Evolutionary conservation across 2,888 invertebrate genomes (phyloP).

Genomic region (Chorisops tibialis): DNA sequence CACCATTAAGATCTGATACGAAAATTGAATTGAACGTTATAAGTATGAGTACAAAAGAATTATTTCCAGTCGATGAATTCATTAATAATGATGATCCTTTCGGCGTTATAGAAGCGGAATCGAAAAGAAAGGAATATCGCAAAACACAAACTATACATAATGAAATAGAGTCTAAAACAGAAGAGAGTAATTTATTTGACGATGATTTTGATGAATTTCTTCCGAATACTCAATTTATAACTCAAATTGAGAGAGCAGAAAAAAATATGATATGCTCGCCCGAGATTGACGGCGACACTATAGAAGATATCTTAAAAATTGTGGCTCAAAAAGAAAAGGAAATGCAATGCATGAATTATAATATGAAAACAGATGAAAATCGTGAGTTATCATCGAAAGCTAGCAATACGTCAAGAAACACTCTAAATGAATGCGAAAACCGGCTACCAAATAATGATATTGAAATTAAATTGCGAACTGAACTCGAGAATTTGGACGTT

Average conservation of each 20-base stretch:
- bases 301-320: not conserved
- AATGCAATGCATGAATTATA: too few species aligned
- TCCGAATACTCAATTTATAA: slow-evolving; percentile 29
- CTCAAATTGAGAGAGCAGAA: slow-evolving; percentile 24
- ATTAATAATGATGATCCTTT: slow-evolving; percentile 12
- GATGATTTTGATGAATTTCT: slow-evolving; percentile 36
- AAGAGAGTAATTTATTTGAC: slow-evolving; percentile 31
- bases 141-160: not conserved
- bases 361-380: too few species aligned
- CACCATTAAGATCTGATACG: slow-evolving; percentile 5
- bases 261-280: not conserved
- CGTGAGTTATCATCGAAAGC: too few species aligned
- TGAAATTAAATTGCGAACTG: slow-evolving; percentile 20
- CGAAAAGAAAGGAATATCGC: not conserved
- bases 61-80: slow-evolving; percentile 5
- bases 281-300: not conserved
- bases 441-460: too few species aligned
- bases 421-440: too few species aligned
- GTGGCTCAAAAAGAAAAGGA: slow-evolving; percentile 1
- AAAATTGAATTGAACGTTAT: not conserved
- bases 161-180: not conserved
- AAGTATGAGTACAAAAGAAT: not conserved
- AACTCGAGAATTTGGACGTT: slow-evolving; percentile 52
- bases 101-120: not conserved
- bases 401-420: too few species aligned